Base-by-base conservation (phyloP, 2,113 vertebrate genomes). In the Nothoprocta perdicaria region DNA sequence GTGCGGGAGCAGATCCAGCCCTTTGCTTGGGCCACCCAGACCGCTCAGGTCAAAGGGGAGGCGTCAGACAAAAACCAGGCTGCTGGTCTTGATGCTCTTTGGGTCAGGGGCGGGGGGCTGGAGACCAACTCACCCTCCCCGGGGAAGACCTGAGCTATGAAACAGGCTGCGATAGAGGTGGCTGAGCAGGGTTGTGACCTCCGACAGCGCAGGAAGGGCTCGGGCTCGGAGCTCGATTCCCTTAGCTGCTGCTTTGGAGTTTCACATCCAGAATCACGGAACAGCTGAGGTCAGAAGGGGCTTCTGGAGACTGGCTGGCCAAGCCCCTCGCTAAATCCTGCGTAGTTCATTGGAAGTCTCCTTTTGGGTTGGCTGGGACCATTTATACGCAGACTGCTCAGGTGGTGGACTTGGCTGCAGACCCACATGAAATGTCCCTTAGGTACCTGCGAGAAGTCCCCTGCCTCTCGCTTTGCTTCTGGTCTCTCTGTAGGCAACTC, bases 141-240 rank as follows among this genome's bases (percentile, higher is more conserved):
- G n/a, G 27, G 48, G 38, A 72, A 29, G 18, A 13, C 35, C 38
- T 10, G 27, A n/a, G 52, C 29, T 29, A 16, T 16, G 52, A 57
- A 29, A 16, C 52, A 9, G 11, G 71, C 27, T 21, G 38, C n/a
- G 38, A 22, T 24, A n/a, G 66, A 7, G 66, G 23, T 24, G 45
- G 66, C 66, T 9, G 11, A 92, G 23, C n/a, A 14, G 53, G 53
- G 27, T 31, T 55, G 53, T 17, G 43, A 62, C 23, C 31, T 18
- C 35, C 1, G 2, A 3, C 0, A 0, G 31, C 31, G 27, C 1
- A 1, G 48, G 50, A 43, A 50, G 31, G 52, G 52, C 52, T 41
- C 14, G 31, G 52, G 52, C 52, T 41, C 14, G 31, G 33, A 38
- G 46, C 46, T 38, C 46, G 8, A 26, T 50, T 26, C 33, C 67